A percentile compares a stretch with the other conserved stretches of the same genome.
Evolutionary conservation across 2,113 vertebrate genomes (phyloP).

Genomic region (Antennarius striatus): DNA sequence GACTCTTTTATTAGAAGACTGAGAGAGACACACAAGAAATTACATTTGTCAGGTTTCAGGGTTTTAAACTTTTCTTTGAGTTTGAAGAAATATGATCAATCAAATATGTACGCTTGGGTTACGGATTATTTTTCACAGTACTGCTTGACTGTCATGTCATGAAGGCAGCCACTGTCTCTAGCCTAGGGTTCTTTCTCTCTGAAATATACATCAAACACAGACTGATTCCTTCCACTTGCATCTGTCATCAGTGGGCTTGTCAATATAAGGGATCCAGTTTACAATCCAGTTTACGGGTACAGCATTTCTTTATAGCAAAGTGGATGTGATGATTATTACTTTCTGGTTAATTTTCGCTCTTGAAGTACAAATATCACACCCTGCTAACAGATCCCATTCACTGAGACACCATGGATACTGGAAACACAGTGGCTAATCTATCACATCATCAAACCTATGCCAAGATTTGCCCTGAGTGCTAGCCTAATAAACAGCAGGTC

Average conservation of each 20-base stretch:
- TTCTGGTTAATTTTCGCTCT: too few relatives aligned
- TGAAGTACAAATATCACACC: too few relatives aligned
- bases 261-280: conserved; percentile 8
- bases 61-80: too few relatives aligned
- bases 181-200: conserved; percentile 27
- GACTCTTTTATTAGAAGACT: too few relatives aligned
- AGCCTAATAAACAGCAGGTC: neutral
- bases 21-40: too few relatives aligned
- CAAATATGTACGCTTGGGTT: conserved; percentile 9
- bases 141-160: neutral
- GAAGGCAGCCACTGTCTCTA: conserved; percentile 13
- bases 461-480: too few relatives aligned
- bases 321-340: too few relatives aligned
- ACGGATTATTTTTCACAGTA: neutral
- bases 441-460: too few relatives aligned
- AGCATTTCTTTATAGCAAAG: neutral
- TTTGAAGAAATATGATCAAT: neutral
- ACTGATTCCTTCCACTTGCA: neutral
- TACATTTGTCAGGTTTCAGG: too few relatives aligned
- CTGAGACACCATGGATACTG: too few relatives aligned
- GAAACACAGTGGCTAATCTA: too few relatives aligned
- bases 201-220: conserved; percentile 18
- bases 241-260: conserved; percentile 25
- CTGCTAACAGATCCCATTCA: too few relatives aligned
- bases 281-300: neutral